A percentile compares a stretch with the other conserved stretches of the same genome.
phyloP scores from a whole-genome alignment of 2,113 vertebrate genomes.

The Clinocottus analis region DNA sequence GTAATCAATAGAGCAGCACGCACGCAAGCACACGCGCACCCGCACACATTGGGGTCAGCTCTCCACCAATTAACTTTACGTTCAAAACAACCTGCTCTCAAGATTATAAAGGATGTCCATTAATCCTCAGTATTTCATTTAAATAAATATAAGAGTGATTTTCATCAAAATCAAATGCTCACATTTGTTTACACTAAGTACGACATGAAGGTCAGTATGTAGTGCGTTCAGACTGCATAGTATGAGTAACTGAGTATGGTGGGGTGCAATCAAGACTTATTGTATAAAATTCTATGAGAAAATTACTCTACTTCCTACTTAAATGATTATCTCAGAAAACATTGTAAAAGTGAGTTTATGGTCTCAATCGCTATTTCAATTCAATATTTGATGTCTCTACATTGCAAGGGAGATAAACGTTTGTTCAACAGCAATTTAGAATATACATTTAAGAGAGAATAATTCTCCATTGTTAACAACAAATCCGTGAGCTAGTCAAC shows the following conservation, averaged over 20 bases:
- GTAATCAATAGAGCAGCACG: conserved; percentile 12
- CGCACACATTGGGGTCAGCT: neutral
- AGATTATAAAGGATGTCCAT: conserved; percentile 1
- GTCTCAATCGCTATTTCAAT: neutral
- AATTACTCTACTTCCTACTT: neutral
- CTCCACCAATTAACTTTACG: conserved; percentile 9
- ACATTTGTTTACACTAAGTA: no score
- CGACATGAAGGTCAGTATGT: no score
- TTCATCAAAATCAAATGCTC: neutral
- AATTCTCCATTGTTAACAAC: no score
- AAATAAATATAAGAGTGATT: neutral
- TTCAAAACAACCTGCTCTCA: neutral
- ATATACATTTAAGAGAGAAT: neutral
- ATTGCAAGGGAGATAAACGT: no score
- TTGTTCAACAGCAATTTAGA: no score
- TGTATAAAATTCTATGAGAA: neutral
- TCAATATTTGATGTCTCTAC: no score
- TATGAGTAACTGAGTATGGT: neutral
- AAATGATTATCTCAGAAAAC: neutral
- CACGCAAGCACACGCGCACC: neutral
- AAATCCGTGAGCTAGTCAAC: neutral
- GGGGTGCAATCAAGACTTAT: no score
- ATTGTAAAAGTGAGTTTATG: neutral
- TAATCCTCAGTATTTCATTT: neutral
- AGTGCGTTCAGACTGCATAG: neutral